A percentile compares a stretch with the other conserved stretches of the same genome.
Conservation (phyloP, 2,888 invertebrate genomes). For the Drosophila birchii region DNA sequence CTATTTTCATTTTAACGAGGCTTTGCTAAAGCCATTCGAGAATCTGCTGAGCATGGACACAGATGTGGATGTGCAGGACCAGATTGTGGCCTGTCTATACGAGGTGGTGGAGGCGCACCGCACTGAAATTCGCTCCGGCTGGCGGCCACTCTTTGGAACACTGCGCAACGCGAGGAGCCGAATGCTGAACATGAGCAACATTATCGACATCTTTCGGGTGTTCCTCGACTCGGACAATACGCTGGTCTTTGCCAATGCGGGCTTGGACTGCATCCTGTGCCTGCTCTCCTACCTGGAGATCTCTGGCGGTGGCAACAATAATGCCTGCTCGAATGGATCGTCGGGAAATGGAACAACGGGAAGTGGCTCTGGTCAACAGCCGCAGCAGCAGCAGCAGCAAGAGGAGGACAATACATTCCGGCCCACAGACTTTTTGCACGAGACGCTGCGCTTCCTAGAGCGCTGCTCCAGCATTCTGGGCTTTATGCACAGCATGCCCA, state of each 20-base stretch:
- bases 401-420: conserved; percentile 83
- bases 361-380: not conserved
- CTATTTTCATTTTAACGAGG: conserved; percentile 98
- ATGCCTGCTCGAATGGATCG: conserved; percentile 75
- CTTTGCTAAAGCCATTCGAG: conserved; percentile 97
- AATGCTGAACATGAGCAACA: conserved; percentile 87
- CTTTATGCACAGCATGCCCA: conserved; percentile 97
- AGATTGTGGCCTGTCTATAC: conserved; percentile 96
- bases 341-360: conserved; percentile 1
- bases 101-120: conserved; percentile 98
- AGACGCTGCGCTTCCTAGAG: conserved; percentile 93
- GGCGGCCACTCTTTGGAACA: conserved; percentile 98
- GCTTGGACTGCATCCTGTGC: conserved; percentile 96
- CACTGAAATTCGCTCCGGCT: conserved; percentile 96
- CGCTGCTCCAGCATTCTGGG: conserved; percentile 94
- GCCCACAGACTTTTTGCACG: conserved; percentile 86
- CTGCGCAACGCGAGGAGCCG: conserved; percentile 92
- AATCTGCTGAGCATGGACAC: conserved; percentile 96
- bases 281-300: conserved; percentile 88
- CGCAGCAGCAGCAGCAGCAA: not conserved
- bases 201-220: conserved; percentile 96
- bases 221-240: conserved; percentile 97
- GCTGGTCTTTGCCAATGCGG: conserved; percentile 96
- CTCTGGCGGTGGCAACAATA: conserved; percentile 89
- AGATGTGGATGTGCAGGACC: conserved; percentile 93